Conservation (phyloP, 1,140 invertebrate species). For the Papilio polyxenes region DNA sequence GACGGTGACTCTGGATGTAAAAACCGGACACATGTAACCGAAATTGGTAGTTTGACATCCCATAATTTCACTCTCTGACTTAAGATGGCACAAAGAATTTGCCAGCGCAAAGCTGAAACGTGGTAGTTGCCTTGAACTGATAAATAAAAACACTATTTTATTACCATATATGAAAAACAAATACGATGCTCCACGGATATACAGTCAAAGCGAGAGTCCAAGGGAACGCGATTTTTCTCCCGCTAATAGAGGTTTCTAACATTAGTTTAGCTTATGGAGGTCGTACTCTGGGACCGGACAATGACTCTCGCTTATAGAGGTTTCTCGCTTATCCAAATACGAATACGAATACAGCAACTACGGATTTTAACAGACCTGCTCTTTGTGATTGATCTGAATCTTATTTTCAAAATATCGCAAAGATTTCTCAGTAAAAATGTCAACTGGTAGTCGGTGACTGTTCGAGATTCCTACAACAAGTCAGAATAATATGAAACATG, state of each 20-base stretch:
- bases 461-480: neutral
- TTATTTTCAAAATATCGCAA: neutral
- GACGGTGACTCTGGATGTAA: neutral
- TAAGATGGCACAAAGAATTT: neutral
- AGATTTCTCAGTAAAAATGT: neutral
- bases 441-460: neutral
- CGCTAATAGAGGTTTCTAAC: too few species aligned
- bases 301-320: too few species aligned
- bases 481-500: conserved; percentile 9
- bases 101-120: neutral
- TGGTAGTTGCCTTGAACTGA: neutral
- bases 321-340: too few species aligned
- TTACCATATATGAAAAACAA: too few species aligned
- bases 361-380: neutral
- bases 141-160: neutral
- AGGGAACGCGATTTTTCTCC: too few species aligned
- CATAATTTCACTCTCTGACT: neutral
- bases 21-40: neutral
- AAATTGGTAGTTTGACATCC: neutral
- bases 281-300: too few species aligned
- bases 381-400: neutral
- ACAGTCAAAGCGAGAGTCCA: too few species aligned
- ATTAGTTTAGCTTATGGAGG: too few species aligned
- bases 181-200: too few species aligned
- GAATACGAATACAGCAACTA: too few species aligned